Conservation (phyloP, 2,113 vertebrate species). For the Esox niger region DNA sequence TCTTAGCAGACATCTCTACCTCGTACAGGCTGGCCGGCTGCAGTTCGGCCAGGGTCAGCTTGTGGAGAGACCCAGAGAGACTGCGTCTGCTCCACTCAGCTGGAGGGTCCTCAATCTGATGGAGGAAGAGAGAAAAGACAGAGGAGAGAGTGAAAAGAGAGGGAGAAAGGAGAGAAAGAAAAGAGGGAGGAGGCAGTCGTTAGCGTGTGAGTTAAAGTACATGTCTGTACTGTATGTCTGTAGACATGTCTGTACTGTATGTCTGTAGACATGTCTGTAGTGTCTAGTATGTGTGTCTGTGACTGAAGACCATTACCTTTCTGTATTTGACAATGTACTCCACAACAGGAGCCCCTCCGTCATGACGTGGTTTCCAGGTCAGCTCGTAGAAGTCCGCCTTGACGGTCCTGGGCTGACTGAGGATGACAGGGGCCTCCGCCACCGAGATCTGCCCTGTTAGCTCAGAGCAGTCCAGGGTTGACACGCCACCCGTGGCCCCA, state of each 20-base stretch:
- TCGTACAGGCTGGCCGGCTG: constrained; percentile 93
- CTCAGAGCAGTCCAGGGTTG: constrained; percentile 73
- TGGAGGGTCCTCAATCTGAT: constrained; percentile 78
- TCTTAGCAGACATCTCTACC: constrained; percentile 93
- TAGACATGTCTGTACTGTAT: neutral
- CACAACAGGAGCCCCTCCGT: constrained; percentile 78
- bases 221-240: neutral
- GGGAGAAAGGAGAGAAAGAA: neutral
- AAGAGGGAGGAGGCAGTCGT: neutral
- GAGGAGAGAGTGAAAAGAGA: neutral
- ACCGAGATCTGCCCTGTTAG: constrained; percentile 69
- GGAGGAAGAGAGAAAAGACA: constrained; percentile 43
- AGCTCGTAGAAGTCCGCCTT: constrained; percentile 93
- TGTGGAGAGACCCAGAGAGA: constrained; percentile 83
- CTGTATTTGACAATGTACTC: constrained; percentile 92
- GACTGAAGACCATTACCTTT: constrained; percentile 78
- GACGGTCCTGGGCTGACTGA: constrained; percentile 90
- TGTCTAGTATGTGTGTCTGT: neutral
- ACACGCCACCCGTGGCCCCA: constrained; percentile 47
- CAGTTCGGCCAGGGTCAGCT: constrained; percentile 82
- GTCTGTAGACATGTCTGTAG: neutral
- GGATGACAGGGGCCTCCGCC: constrained; percentile 90
- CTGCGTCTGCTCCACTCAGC: constrained; percentile 82
- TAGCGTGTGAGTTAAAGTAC: neutral
- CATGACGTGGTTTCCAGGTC: constrained; percentile 89